phyloP scores from a whole-genome alignment of 2,888 invertebrate genomes.

The Lepetodrilus schrolli region DNA sequence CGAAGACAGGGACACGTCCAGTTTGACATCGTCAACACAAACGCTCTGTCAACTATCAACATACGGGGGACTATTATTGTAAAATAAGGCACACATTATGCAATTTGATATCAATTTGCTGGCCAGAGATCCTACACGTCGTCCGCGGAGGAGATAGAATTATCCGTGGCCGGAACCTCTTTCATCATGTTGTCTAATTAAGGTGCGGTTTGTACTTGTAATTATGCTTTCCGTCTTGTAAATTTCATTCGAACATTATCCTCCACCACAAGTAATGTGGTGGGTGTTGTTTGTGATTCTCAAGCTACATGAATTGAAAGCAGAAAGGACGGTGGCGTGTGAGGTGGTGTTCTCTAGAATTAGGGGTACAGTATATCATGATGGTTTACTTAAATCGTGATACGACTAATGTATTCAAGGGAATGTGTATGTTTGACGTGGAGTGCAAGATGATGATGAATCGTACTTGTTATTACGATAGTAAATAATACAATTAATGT shows the following conservation, averaged over 20 bases:
- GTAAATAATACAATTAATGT: no score
- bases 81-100: conserved; percentile 39
- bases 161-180: conserved; percentile 11
- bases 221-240: background rate
- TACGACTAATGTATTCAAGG: no score
- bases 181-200: conserved; percentile 14
- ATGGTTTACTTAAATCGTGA: no score
- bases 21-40: background rate
- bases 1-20: conserved; percentile 3
- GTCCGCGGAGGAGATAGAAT: conserved; percentile 24
- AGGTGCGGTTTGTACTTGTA: conserved; percentile 22
- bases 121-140: background rate
- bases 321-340: background rate
- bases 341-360: no score
- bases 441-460: no score
- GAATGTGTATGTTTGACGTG: no score
- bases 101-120: conserved; percentile 39
- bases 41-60: background rate
- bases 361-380: no score
- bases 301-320: no score
- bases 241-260: conserved; percentile 6
- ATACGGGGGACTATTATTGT: conserved; percentile 3
- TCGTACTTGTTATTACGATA: no score
- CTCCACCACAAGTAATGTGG: background rate
- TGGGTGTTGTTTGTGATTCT: background rate